Conservation (phyloP, 2,888 invertebrate genomes). For the Cerastis rubricosa region DNA sequence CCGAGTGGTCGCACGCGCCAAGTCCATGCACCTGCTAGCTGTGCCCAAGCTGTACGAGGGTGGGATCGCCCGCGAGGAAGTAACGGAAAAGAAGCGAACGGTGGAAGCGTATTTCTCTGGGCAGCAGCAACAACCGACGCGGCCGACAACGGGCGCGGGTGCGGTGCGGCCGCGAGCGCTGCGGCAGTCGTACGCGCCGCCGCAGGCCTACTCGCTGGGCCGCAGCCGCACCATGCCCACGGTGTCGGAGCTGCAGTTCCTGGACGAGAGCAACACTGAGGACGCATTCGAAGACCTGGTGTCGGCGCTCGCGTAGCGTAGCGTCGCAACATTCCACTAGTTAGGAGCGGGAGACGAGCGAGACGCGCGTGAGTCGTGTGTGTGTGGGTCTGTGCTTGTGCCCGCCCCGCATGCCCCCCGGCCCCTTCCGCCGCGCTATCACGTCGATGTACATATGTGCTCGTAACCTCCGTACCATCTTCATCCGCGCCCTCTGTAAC, state of each 20-base stretch:
- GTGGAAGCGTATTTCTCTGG: constrained; percentile 94
- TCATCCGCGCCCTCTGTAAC: constrained; percentile 83
- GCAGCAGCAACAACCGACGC: constrained; percentile 70
- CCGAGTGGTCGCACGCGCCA: constrained; percentile 90
- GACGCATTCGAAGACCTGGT: constrained; percentile 97
- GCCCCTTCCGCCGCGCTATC: constrained; percentile 69
- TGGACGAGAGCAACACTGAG: constrained; percentile 96
- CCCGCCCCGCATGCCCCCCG: constrained; percentile 79
- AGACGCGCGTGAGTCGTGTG: constrained; percentile 90
- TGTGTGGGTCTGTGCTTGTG: constrained; percentile 88
- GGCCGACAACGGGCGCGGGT: constrained; percentile 46
- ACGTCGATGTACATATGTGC: constrained; percentile 83
- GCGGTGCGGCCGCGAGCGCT: constrained; percentile 68
- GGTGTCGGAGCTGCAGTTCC: constrained; percentile 92
- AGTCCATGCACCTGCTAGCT: constrained; percentile 94
- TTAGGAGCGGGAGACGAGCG: constrained; percentile 86
- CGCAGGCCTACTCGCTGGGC: constrained; percentile 90
- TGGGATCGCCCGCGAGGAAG: constrained; percentile 92
- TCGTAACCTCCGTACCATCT: constrained; percentile 82
- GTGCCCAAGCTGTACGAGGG: constrained; percentile 96
- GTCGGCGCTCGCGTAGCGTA: constrained; percentile 90
- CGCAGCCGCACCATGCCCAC: constrained; percentile 95
- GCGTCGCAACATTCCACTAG: constrained; percentile 87
- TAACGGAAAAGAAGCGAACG: constrained; percentile 93
- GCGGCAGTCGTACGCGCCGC: constrained; percentile 77